Evolutionary conservation across 2,797 vertebrate genomes (phyloP).

Genomic region (Phoebastria nigripes): DNA sequence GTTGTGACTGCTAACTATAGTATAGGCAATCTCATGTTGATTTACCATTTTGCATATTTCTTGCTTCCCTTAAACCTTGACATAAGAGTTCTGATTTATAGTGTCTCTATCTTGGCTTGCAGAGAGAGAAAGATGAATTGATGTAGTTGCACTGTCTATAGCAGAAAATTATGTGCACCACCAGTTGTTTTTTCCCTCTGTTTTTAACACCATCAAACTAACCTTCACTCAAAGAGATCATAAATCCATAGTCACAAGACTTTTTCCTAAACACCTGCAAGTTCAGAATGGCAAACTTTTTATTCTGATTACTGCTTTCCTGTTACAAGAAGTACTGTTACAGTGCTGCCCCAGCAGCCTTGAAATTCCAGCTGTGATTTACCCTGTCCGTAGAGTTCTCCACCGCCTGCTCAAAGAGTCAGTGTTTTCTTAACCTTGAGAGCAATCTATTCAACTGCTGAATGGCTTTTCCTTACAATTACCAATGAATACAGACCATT

Average conservation of each 20-base stretch:
- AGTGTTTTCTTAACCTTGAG: conserved; percentile 41
- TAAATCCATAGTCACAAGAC: conserved; percentile 62
- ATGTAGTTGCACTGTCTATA: background rate
- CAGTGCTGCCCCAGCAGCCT: background rate
- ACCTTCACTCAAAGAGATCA: conserved; percentile 5
- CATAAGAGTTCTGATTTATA: conserved; percentile 58
- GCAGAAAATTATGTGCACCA: conserved; percentile 43
- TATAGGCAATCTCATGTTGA: background rate
- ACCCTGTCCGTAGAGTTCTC: conserved; percentile 1
- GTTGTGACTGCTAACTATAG: conserved; percentile 11
- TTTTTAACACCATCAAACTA: conserved; percentile 6
- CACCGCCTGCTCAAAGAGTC: background rate
- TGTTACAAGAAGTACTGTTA: background rate
- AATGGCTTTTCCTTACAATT: background rate
- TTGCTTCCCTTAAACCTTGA: conserved; percentile 42
- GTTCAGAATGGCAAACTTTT: conserved; percentile 33
- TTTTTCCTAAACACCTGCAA: conserved; percentile 58
- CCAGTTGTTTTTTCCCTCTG: conserved; percentile 16
- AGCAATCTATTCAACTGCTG: background rate
- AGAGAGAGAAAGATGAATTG: background rate
- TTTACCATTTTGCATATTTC: conserved; percentile 61
- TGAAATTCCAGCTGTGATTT: conserved; percentile 41
- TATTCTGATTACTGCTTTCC: conserved; percentile 16
- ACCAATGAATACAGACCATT: background rate
- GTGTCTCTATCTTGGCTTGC: conserved; percentile 7